Conservation (phyloP, 2,888 invertebrate species). For the Agelastica alni region DNA sequence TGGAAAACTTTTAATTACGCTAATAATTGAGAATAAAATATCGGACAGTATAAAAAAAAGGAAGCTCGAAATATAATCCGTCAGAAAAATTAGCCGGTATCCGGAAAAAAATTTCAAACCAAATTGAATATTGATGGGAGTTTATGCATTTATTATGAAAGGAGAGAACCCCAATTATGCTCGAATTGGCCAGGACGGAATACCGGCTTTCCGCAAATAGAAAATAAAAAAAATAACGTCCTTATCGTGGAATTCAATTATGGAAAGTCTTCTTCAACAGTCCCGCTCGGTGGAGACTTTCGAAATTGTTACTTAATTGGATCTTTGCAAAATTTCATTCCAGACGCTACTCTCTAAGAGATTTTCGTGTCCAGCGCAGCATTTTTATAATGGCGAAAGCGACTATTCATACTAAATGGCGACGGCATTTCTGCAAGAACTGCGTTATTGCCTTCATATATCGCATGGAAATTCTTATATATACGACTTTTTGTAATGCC, state of each 20-base stretch:
- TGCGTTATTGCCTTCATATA: slow-evolving; percentile 37
- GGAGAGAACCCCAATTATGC: slow-evolving; percentile 36
- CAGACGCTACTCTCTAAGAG: slow-evolving; percentile 36
- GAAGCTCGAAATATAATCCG: slow-evolving; percentile 8
- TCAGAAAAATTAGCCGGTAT: slow-evolving; percentile 12
- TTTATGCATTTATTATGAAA: slow-evolving; percentile 33
- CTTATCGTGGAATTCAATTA: slow-evolving; percentile 51
- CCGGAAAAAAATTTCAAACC: slow-evolving; percentile 9
- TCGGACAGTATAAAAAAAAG: not conserved
- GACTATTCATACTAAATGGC: slow-evolving; percentile 11
- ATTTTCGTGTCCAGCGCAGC: slow-evolving; percentile 45
- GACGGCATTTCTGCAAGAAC: slow-evolving; percentile 13
- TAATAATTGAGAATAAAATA: not conserved
- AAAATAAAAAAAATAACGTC: slow-evolving; percentile 41
- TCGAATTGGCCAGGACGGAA: slow-evolving; percentile 34
- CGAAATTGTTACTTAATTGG: slow-evolving; percentile 51
- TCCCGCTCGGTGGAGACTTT: slow-evolving; percentile 41
- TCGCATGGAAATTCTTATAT: slow-evolving; percentile 28
- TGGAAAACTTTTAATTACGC: not conserved
- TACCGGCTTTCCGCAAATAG: slow-evolving; percentile 36
- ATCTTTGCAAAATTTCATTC: slow-evolving; percentile 44
- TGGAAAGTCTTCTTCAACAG: slow-evolving; percentile 46
- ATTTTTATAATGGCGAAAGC: slow-evolving; percentile 42
- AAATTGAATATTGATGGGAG: slow-evolving; percentile 34
- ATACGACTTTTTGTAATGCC: slow-evolving; percentile 28